These are phyloP conservation scores for Liolophura sinensis DNA, from an alignment of 1,140 invertebrate genomes.

Conservation along the genomic window DNA sequence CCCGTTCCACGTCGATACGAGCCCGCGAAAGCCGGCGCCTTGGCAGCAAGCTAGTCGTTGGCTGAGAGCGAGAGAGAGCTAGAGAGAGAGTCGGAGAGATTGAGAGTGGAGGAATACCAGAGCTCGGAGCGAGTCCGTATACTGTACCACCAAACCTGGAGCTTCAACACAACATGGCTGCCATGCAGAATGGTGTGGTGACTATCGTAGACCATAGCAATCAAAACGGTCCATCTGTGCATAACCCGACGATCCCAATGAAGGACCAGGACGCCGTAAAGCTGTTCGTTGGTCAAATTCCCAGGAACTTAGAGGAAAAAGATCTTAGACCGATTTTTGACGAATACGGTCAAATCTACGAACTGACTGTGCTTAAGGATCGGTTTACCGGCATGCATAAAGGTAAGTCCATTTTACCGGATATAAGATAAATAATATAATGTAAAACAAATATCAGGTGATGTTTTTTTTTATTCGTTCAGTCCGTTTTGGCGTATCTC, in stretches of 20 bases:
- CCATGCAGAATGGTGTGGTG: constrained; percentile 6
- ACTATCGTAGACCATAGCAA: background rate
- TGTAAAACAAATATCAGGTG: constrained; percentile 2
- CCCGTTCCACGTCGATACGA: too few species aligned
- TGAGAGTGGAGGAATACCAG: too few species aligned
- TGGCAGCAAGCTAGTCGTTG: too few species aligned
- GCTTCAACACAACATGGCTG: background rate
- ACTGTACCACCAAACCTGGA: too few species aligned
- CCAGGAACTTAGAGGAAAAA: constrained; percentile 85
- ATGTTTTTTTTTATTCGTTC: constrained; percentile 2
- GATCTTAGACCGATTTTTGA: constrained; percentile 89
- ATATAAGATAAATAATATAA: background rate
- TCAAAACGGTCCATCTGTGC: constrained; percentile 10
- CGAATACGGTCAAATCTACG: constrained; percentile 90
- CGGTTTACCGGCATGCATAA: constrained; percentile 89
- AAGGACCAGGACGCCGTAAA: constrained; percentile 73
- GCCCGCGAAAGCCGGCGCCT: too few species aligned
- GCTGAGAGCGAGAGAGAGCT: too few species aligned
- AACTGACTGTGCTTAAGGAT: constrained; percentile 86
- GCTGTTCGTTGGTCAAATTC: constrained; percentile 92
- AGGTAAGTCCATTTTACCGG: constrained; percentile 66
- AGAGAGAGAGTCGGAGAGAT: too few species aligned
- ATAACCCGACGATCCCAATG: constrained; percentile 27
- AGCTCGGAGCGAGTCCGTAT: too few species aligned
- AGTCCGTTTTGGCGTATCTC: background rate